Percentiles rank a stretch among this genome's conserved stretches.
These are phyloP conservation scores for Brotula barbata DNA, from an alignment of 2,797 vertebrate species.

Conservation along the genomic window DNA sequence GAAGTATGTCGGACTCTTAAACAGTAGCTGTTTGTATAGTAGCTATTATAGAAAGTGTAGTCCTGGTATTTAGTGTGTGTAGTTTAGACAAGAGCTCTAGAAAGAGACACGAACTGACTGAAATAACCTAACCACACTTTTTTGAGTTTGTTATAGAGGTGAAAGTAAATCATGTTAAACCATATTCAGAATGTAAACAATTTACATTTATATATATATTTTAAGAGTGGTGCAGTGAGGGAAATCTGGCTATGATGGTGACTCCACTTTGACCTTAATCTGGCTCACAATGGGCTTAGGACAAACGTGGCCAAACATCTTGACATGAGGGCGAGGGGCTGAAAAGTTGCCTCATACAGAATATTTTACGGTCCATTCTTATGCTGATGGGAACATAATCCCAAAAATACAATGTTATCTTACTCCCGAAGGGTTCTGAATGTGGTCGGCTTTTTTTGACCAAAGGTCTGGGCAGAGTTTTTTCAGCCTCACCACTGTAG, in stretches of 20 bases:
- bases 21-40: conserved; percentile 19
- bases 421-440: too few species aligned
- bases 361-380: too few species aligned
- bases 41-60: conserved; percentile 19
- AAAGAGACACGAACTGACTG: conserved; percentile 11
- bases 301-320: conserved; percentile 10
- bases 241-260: conserved; percentile 12
- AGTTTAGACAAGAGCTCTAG: conserved; percentile 13
- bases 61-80: conserved; percentile 15
- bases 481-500: not conserved
- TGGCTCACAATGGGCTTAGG: conserved; percentile 17
- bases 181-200: conserved; percentile 15
- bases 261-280: conserved; percentile 22
- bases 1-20: conserved; percentile 65
- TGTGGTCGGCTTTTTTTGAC: too few species aligned
- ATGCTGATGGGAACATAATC: not conserved
- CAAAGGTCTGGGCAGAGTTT: not conserved
- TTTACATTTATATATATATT: not conserved
- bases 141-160: conserved; percentile 12
- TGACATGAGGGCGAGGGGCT: conserved; percentile 9
- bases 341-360: conserved; percentile 8
- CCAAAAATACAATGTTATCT: not conserved
- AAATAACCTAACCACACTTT: conserved; percentile 3
- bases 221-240: conserved; percentile 15
- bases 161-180: conserved; percentile 6